phyloP scores from a whole-genome alignment of 2,797 vertebrate genomes.

The Pelodytes ibericus region DNA sequence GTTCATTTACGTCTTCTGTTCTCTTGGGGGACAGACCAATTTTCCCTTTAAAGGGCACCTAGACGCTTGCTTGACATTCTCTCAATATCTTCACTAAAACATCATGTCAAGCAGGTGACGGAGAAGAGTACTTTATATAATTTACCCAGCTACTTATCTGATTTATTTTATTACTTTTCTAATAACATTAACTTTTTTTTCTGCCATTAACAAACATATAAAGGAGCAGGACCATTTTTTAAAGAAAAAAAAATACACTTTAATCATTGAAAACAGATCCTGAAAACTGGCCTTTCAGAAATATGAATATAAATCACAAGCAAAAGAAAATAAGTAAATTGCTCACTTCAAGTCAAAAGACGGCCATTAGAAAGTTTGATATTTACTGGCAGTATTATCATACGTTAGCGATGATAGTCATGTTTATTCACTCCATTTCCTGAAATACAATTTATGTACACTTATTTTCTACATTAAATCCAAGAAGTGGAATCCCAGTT shows the following conservation, averaged over 20 bases:
- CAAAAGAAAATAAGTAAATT: background rate
- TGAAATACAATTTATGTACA: too few relatives aligned
- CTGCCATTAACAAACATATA: background rate
- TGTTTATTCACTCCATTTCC: too few relatives aligned
- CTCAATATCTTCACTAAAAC: constrained; percentile 27
- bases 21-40: constrained; percentile 32
- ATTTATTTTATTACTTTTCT: background rate
- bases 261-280: background rate
- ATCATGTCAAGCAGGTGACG: constrained; percentile 27
- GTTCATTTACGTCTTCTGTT: constrained; percentile 38
- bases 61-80: constrained; percentile 39
- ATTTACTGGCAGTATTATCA: too few relatives aligned
- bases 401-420: too few relatives aligned
- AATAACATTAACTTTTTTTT: constrained; percentile 4
- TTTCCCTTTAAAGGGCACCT: constrained; percentile 43
- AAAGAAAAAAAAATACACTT: too few relatives aligned
- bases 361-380: too few relatives aligned
- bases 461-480: too few relatives aligned
- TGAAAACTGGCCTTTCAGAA: constrained; percentile 5
- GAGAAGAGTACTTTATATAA: background rate
- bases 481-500: too few relatives aligned
- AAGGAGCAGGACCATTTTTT: background rate
- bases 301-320: background rate
- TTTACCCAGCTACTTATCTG: background rate
- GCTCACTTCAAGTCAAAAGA: background rate